phyloP scores from a whole-genome alignment of 2,113 vertebrate species.

The Andinoacara biseriatus region DNA sequence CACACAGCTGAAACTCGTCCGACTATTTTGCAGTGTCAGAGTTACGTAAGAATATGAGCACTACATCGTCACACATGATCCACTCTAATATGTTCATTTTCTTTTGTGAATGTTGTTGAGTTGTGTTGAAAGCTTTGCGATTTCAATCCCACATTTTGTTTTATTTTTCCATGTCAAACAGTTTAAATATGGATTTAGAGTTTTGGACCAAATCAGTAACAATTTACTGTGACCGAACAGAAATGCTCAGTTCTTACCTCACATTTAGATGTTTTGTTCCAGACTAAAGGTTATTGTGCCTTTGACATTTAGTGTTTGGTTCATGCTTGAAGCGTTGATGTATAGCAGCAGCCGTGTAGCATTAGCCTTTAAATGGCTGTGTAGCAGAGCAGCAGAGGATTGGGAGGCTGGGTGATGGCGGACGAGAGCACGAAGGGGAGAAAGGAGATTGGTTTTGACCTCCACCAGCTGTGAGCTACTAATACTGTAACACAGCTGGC shows the following conservation, averaged over 20 bases:
- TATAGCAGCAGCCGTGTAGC: neutral
- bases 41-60: neutral
- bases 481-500: constrained; percentile 50
- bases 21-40: neutral
- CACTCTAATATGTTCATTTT: neutral
- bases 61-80: neutral
- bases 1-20: neutral
- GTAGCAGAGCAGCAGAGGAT: constrained; percentile 12
- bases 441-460: constrained; percentile 66
- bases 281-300: neutral
- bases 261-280: neutral
- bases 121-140: neutral
- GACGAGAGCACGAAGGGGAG: constrained; percentile 42
- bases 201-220: no score
- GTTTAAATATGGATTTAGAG: no score
- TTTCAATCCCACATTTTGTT: neutral
- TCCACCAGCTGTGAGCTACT: constrained; percentile 45
- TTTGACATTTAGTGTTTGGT: neutral
- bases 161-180: neutral
- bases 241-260: neutral
- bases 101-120: neutral
- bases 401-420: neutral
- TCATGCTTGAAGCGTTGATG: neutral
- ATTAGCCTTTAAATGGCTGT: constrained; percentile 18
- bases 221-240: neutral